These are phyloP conservation scores for Trichopoda pennipes DNA, from an alignment of 2,888 invertebrate genomes.

Conservation along the genomic window DNA sequence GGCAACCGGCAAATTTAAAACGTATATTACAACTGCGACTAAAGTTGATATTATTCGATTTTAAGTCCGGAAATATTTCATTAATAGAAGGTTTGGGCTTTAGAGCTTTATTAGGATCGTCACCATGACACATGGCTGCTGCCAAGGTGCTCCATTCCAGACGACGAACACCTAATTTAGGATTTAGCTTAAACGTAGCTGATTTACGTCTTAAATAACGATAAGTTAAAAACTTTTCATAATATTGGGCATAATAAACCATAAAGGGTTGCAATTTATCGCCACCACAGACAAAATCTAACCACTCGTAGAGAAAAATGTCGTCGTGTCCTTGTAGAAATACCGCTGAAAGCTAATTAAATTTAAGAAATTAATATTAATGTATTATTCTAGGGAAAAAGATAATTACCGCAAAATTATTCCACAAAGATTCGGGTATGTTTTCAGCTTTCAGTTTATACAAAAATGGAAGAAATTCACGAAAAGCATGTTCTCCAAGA, in stretches of 20 bases:
- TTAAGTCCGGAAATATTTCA: slow-evolving; percentile 74
- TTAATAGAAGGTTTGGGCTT: slow-evolving; percentile 72
- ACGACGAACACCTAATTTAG: slow-evolving; percentile 76
- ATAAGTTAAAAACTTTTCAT: slow-evolving; percentile 73
- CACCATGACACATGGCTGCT: slow-evolving; percentile 76
- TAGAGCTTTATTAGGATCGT: slow-evolving; percentile 77
- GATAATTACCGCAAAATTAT: slow-evolving; percentile 74
- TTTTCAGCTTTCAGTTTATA: slow-evolving; percentile 75
- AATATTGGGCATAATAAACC: slow-evolving; percentile 75
- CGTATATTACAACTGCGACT: slow-evolving; percentile 77
- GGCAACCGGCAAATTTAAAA: slow-evolving; percentile 79
- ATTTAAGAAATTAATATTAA: neutral
- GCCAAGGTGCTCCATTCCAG: slow-evolving; percentile 77
- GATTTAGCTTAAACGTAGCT: slow-evolving; percentile 74
- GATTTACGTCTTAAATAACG: slow-evolving; percentile 71
- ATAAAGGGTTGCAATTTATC: slow-evolving; percentile 78
- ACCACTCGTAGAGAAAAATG: slow-evolving; percentile 80
- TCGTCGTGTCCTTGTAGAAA: slow-evolving; percentile 78
- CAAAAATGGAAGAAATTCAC: slow-evolving; percentile 79
- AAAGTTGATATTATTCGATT: slow-evolving; percentile 73
- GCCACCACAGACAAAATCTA: slow-evolving; percentile 78
- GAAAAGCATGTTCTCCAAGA: slow-evolving; percentile 79
- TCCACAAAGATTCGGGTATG: slow-evolving; percentile 75
- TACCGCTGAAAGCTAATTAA: slow-evolving; percentile 74
- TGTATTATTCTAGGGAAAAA: neutral